Conservation (phyloP, 1,140 invertebrate species). For the Andrena cerasifolii region DNA sequence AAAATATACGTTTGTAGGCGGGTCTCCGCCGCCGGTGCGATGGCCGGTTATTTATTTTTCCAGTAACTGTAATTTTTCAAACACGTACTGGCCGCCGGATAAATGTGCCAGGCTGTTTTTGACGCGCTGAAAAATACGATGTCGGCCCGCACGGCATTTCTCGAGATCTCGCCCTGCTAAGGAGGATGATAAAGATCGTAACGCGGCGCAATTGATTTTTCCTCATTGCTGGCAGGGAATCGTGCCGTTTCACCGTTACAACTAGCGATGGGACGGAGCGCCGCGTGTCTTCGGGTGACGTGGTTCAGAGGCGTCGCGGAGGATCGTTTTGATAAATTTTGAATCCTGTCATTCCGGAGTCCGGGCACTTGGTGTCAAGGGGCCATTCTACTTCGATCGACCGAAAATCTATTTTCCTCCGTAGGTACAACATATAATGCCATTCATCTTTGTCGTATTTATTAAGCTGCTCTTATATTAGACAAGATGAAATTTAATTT, state of each 20-base stretch:
- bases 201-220: slow-evolving; percentile 67
- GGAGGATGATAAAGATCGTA: slow-evolving; percentile 64
- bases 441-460: too few relatives aligned
- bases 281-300: background rate
- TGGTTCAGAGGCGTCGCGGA: background rate
- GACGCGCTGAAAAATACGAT: slow-evolving; percentile 76
- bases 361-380: too few relatives aligned
- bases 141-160: slow-evolving; percentile 59
- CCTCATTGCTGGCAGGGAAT: slow-evolving; percentile 45
- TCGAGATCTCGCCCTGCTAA: slow-evolving; percentile 63
- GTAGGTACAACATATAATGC: too few relatives aligned
- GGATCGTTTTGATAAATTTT: too few relatives aligned
- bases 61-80: slow-evolving; percentile 79
- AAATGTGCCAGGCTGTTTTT: slow-evolving; percentile 78
- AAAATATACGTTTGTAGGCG: slow-evolving; percentile 73
- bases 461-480: too few relatives aligned
- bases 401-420: too few relatives aligned
- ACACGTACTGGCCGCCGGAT: slow-evolving; percentile 70
- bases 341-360: too few relatives aligned
- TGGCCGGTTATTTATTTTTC: slow-evolving; percentile 77
- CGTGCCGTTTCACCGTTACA: background rate
- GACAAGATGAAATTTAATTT: too few relatives aligned
- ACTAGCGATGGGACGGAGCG: background rate
- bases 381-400: too few relatives aligned
- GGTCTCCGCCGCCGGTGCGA: slow-evolving; percentile 51